Base-by-base conservation (phyloP, 64 coral and sea anemone species). In the Stichodactyla mertensii region DNA sequence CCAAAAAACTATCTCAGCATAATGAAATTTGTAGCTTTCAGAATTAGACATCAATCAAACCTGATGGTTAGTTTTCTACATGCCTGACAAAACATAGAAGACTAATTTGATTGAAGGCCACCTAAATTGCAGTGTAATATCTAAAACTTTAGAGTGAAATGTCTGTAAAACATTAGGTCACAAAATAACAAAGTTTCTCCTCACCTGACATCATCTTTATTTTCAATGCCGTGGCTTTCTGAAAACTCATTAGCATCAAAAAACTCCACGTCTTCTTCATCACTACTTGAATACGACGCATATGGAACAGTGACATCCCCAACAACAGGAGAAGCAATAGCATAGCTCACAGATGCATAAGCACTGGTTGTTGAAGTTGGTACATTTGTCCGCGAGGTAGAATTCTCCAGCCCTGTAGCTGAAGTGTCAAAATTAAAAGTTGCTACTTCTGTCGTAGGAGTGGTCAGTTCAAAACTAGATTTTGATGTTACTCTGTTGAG, bases 241-340 rank as follows among this genome's bases (percentile, higher is more conserved):
- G 94, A 87, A 74, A 85, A 95, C 59, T 99, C 97, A 56, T 92
- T 87, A 6, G 97, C 97, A 91, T 99, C 97, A 87, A 99, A 99
- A 82, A 99, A 99, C 70, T 99, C 97, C 27, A 86, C 88, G 19
- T 99, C 92, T 56, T 93, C 97, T 74, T 99, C 97, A 77, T 99
- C 97, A 83, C 97, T 99, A 82, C 97, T 99, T 31, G 97, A 99
- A 58, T 99, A 99, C 24, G 97, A 99, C 6, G 93, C 93, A 13
- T 87, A 90, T 6, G 97, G 97, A 18, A 93, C 91, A 54, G 16
- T 58, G 7, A 83, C 79, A 57, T 89, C 88, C 0, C 82, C 83
- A n/a, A 88, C 58, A 4, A 69, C 77, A 11, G 88, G 83, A 14
- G 93, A 88, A 18, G 93, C 85, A 26, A 90, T 79, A 2, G 89